Percentiles rank a stretch among this genome's conserved stretches.
phyloP scores from a whole-genome alignment of 53 echinoderm and acorn worm genomes.

The Hippasteria phrygiana region DNA sequence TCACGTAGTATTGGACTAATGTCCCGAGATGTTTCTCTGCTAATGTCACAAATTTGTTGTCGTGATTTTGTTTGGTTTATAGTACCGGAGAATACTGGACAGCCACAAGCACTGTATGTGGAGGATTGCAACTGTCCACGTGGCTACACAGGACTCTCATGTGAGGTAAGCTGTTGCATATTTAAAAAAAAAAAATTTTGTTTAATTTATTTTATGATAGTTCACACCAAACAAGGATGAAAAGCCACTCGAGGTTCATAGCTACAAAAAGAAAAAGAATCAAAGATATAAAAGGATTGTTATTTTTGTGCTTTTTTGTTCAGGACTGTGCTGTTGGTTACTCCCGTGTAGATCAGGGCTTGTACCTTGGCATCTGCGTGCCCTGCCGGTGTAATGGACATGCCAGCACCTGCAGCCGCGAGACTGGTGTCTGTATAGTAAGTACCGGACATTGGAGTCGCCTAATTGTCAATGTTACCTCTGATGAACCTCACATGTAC shows the following conservation, averaged over 20 bases:
- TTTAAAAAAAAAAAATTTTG: background rate
- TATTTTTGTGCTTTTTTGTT: background rate
- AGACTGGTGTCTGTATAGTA: slow-evolving; percentile 92
- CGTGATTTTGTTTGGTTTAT: background rate
- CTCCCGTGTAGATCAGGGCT: slow-evolving; percentile 87
- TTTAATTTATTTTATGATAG: no score
- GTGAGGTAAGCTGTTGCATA: slow-evolving; percentile 76
- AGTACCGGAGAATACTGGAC: slow-evolving; percentile 80
- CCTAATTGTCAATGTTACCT: no score
- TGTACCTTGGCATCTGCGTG: slow-evolving; percentile 89
- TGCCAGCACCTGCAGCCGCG: slow-evolving; percentile 84
- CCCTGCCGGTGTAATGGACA: slow-evolving; percentile 95
- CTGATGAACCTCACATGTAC: background rate
- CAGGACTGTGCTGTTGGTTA: slow-evolving; percentile 93
- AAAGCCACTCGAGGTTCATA: no score
- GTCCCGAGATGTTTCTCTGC: background rate
- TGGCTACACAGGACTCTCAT: slow-evolving; percentile 92
- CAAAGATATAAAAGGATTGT: no score
- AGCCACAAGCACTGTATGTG: slow-evolving; percentile 70
- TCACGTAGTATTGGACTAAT: no score
- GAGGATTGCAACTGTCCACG: slow-evolving; percentile 88
- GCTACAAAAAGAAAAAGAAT: no score
- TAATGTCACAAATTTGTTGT: no score
- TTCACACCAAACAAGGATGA: no score
- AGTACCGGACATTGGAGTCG: slow-evolving; percentile 67